Base-by-base conservation (phyloP, 2,888 invertebrate genomes). In the Ecdyonurus torrentis region DNA sequence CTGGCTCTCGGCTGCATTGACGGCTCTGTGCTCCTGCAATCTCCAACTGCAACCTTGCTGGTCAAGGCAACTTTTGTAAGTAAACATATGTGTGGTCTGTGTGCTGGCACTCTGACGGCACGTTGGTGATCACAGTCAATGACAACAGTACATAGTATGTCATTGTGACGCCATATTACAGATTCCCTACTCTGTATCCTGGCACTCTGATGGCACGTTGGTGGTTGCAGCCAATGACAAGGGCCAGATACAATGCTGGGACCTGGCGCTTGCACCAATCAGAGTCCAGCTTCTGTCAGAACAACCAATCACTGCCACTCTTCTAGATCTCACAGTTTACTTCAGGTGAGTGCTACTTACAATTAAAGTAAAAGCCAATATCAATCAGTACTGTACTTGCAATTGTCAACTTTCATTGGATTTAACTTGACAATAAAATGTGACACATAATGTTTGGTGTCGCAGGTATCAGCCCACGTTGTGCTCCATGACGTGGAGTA, bases 1-100 rank as follows among this genome's bases (percentile, higher is more conserved):
- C 75, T 94, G 7, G 76, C 93, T 24, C 74, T 90, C 58, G 90
- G 91, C 7, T 92, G 92, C 70, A 87, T 89, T 60, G 92, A 94
- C 76, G 89, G 89, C 2, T 85, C 90, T 2, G 75, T 95, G 65
- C 88, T 87, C 53, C 76, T 94, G 23, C 81, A 85, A 64, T 77
- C 79, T 24, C 82, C 84, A 66, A 88, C 89, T 59, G 80, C 87
- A 0, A 91, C 88, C 2, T 84, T 84, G 71, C 83, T 85, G 20
- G 82, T 86, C 2, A 86, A 87, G 73, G 85, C 88, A 63, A 84
- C 87, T 63, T 88, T 94, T 77, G 91, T 91, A 75, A 82, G 84
- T 79, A 37, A 37, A 37, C 37, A 37, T 37, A 37, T 37, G 5
- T 37, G 37, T 15, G 37, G 25, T 76, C 83, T 66, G 80, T 84